Evolutionary conservation across 2,797 vertebrate species (phyloP), one percentile per base, ranked within the genome.

Genomic region (Micromesistius poutassou): DNA sequence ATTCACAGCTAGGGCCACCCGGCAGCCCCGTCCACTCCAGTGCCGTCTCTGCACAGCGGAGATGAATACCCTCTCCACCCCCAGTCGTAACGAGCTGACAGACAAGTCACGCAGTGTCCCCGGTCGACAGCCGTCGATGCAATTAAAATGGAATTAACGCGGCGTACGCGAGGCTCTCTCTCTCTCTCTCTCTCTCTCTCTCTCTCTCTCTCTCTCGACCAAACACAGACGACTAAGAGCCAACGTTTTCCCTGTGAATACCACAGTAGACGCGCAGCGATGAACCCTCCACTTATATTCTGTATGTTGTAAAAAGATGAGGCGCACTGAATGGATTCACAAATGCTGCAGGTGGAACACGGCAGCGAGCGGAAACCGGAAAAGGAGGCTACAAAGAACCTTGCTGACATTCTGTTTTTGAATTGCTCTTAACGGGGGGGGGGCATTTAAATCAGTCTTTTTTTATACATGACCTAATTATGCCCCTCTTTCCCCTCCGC

Each of bases 71-170:
- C 81, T 78, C 77, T 81, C 77, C 77, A 80, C 83, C 81, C 70
- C 33, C 77, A 79, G 86, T 78, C 85, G 79, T 68, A 68, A 13
- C 12, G 62, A 80, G 80, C 71, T 71, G 55, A 78, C 86, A 84
- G 78, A 79, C 75, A 81, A 80, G 40, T 78, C 85, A 77, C 78
- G 80, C 83, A 75, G 81, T 80, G 66, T 76, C 80, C 81, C 79
- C 85, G 79, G 79, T 83, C 82, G 66, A 75, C 87, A 86, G 85
- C 85, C 85, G 82, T 76, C 86, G 86, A 87, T 83, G 83, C 88
- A 92, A 91, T 91, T 92, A 92, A 85, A 89, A 84, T 28, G 31
- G 77, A 91, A 91, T 89, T 90, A 74, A 76, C 81, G 50, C 30
- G 74, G 73, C n/a, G n/a, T n/a, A 76, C 81, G 50, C 46, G 46